Base-by-base conservation (phyloP, 2,797 vertebrate genomes). In the Aphelocoma californica region DNA sequence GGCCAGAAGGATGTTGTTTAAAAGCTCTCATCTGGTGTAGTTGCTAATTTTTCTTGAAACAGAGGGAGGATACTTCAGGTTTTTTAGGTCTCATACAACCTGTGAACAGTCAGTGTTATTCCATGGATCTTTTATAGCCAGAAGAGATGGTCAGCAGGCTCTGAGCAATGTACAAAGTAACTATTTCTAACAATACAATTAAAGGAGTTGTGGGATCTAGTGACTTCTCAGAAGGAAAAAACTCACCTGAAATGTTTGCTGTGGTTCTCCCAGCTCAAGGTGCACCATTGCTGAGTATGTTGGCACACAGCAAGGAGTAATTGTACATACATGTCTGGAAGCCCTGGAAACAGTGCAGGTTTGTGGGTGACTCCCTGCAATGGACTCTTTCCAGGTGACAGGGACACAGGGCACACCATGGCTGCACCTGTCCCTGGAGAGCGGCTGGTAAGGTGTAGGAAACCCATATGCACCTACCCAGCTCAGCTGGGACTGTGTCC, bases 381-480 rank as follows among this genome's bases (percentile, higher is more conserved):
- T 5, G 15, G 28, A 29, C 28, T 7, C 70, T 65, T 18, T 36
- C 54, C 56, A 31, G 28, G 58, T 19, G 58, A 20, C 44, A 26
- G 64, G 50, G 78, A 38, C 86, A 44, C 19, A 8, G 42, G 67
- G 38, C 48, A 36, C 40, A 40, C 3, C 12, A 16, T 19, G 14
- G 12, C 10, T 64, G 32, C 47, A 16, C 9, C 18, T 34, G 31
- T 38, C 51, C 24, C 54, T 7, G 28, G 6, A 40, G 34, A 48
- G 32, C 34, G 42, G 32, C 45, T 38, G 75, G 47, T 14, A 61
- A 60, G 29, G 45, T 25, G n/a, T 4, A 54, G 79, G 28, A 61
- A 42, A n/a, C 3, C n/a, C 65, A 3, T 0, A 3, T 4, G 5
- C 36, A 7, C 11, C 36, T 25, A 4, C 18, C 21, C 72, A n/a